Evolutionary conservation across 2,888 invertebrate genomes (phyloP), one percentile per base, ranked within the genome.

Genomic region (Aphelenchoides bicaudatus): DNA sequence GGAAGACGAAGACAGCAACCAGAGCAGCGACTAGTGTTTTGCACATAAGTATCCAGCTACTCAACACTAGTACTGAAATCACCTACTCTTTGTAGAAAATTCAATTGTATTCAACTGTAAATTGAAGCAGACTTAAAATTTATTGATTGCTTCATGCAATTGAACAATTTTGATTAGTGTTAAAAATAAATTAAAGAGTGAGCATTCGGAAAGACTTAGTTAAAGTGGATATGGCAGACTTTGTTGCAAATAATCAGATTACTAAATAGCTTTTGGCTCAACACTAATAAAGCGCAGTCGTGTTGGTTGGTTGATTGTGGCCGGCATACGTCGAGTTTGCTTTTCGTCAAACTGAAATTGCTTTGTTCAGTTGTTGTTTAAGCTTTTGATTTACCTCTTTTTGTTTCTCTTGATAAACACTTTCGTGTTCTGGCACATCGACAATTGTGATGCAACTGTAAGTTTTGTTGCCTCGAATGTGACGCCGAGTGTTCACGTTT

Each of bases 1-100:
- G 6, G 56, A 56, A 23, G 56, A 56, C 10, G 56, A 56, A 19
- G 56, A 56, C 56, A 56, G 56, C 56, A 57, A 56, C 31, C 19
- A 29, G 6, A 56, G 56, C 29, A 38, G 57, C 31, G 5, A 28
- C 27, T 54, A 23, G 31, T n/a, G n/a, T n/a, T n/a, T n/a, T n/a
- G n/a, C n/a, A n/a, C n/a, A n/a, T n/a, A n/a, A n/a, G n/a, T n/a
- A n/a, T n/a, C n/a, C n/a, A n/a, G n/a, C n/a, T n/a, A n/a, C 13
- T 34, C 13, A 13, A 34, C 34, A n/a, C 10, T 34, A 34, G 34
- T 10, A 34, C 16, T n/a, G n/a, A 10, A 13, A 34, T n/a, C 13
- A 13, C 13, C 13, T 34, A 34, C 13, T 16, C 30, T 5, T 31
- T 6, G 16, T 43, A 43, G 46, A 10, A 43, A 10, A 10, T 43